Conservation (phyloP, 1,140 invertebrate genomes). For the Diorhabda elongata region DNA sequence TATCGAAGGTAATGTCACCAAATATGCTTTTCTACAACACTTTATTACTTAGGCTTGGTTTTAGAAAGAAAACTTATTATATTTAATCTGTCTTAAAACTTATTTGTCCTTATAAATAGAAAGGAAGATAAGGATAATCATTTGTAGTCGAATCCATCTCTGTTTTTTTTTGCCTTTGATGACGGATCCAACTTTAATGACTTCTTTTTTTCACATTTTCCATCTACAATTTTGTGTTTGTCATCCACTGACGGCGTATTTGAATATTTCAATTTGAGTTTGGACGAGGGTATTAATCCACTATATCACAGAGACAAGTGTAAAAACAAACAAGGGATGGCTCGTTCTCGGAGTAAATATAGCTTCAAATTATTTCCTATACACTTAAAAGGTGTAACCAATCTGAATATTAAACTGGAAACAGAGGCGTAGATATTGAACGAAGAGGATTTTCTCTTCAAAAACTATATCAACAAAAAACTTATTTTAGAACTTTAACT, state of each 20-base stretch:
- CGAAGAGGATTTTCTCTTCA: no score
- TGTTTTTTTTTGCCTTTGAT: conserved; percentile 1
- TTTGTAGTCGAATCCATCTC: neutral
- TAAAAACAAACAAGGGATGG: conserved; percentile 46
- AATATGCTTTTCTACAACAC: no score
- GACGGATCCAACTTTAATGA: conserved; percentile 1
- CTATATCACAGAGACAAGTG: conserved; percentile 46
- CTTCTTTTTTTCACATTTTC: conserved; percentile 1
- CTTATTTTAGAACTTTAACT: no score
- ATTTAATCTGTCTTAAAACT: no score
- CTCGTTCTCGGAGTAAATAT: conserved; percentile 38
- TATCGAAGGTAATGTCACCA: no score
- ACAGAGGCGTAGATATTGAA: conserved; percentile 3
- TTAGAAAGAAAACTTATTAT: no score
- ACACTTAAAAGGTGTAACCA: conserved; percentile 50
- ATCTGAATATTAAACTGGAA: conserved; percentile 47
- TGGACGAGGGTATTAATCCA: conserved; percentile 38
- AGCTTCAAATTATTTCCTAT: conserved; percentile 46
- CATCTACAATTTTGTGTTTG: conserved; percentile 2
- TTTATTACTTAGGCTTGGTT: no score
- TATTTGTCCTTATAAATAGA: no score
- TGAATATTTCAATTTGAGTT: conserved; percentile 36
- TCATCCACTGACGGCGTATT: conserved; percentile 19
- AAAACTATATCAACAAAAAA: no score
- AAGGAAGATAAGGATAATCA: neutral